Base-by-base conservation (phyloP, 2,888 invertebrate genomes). In the Drosophila ochracea region DNA sequence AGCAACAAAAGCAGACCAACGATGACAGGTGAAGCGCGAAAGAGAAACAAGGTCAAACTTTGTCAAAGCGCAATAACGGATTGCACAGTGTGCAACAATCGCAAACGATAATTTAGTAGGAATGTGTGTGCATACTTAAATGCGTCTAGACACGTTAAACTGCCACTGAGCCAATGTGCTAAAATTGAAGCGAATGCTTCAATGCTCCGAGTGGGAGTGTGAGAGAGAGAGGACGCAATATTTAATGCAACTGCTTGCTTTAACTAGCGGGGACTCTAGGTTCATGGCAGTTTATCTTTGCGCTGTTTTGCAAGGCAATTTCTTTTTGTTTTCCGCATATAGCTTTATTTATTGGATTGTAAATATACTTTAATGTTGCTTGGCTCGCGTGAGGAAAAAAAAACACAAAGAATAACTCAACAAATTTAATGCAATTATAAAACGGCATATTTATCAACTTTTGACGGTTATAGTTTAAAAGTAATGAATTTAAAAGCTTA, bases 21-120 rank as follows among this genome's bases (percentile, higher is more conserved):
- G 72, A 70, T 68, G 70, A 5, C 63, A 62, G 62, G 37, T 65
- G 53, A 73, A 73, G 73, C 73, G 70, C 68, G 59, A 82, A 71
- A 43, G 31, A 52, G 68, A 86, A 86, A 86, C 87, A 86, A 89
- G 86, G 86, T 89, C 89, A 89, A 61, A 68, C n/a, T 30, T 57
- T 62, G 76, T 60, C 80, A 85, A 80, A 75, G 72, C 73, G 61
- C 82, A 79, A 62, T 57, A 68, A 58, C 43, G 70, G 58, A 58
- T 58, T 73, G 68, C 77, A 72, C 82, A 72, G 43, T 62, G 47
- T 58, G 59, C 53, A 73, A 41, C 43, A 69, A 58, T 33, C 47
- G 43, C 10, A 11, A 37, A 39, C 16, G 21, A 7, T 28, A 28
- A 25, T 10, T 47, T 13, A 10, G 2, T 37, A 13, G 30, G 39